Evolutionary conservation across 2,888 invertebrate species (phyloP), one percentile per base, ranked within the genome.

Genomic region (Chironomus tentans): DNA sequence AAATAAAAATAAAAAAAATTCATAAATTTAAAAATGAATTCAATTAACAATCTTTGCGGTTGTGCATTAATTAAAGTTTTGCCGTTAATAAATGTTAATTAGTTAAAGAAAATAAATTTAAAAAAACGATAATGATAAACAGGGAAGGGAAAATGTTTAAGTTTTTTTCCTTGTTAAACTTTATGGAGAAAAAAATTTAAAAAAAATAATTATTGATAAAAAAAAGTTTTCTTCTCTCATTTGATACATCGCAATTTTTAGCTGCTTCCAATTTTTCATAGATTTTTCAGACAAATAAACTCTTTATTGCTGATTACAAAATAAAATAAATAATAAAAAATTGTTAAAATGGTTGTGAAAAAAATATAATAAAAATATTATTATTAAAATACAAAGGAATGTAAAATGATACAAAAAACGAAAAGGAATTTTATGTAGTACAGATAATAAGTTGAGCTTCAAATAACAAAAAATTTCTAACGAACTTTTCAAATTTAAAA

Each of bases 41-140:
- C 72, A 72, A 72, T 72, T 72, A 72, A 72, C 72, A 72, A 72
- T 72, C 72, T 72, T 50, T n/a, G 22, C 24, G 72, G 72, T 72
- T 72, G 72, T 72, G 72, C 72, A 72, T 65, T 65, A 65, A 65
- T 62, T 22, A 24, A 65, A 22, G 13, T 21, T 65, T 65, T 65
- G 24, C 65, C 65, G 65, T 65, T 65, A 65, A 21, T 65, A 65
- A 18, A 65, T 65, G 65, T 65, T 65, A 65, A 24, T 65, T 21
- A 22, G 24, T 65, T 24, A 4, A 38, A 38, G 2, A 38, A 38
- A 38, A 38, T 38, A 38, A 38, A 38, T 38, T n/a, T 38, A 38
- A n/a, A 38, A 38, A 38, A 24, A 65, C 12, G 21, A 24, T 24
- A 22, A 65, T 18, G 56, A 65, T 22, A 65, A 65, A 65, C 65